Evolutionary conservation across 2,888 invertebrate genomes (phyloP), one percentile per base, ranked within the genome.

Genomic region (Himalopsyche kuldschensis): DNA sequence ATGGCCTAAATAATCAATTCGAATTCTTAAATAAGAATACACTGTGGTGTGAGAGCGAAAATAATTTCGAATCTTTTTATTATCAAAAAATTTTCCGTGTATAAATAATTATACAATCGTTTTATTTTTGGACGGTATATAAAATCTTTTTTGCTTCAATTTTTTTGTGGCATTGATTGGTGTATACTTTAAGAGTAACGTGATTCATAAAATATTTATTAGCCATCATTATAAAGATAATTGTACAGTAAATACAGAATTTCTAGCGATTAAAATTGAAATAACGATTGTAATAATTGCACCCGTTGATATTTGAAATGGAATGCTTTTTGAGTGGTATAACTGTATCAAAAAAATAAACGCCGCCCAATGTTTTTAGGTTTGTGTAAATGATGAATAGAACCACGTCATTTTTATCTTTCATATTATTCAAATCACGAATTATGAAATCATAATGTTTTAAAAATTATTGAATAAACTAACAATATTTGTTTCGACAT

Each of bases 401-500:
- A 69, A 27, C 1, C 20, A 69, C 27, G 69, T 27, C 69, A 69
- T 69, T 69, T 69, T 69, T 69, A 69, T 69, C 5, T 27, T 69
- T 27, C 41, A 15, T 41, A 41, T 11, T 69, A 27, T 69, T 69
- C 24, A 69, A 69, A 69, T 24, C 69, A 69, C 69, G 69, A 27
- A 69, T 69, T 69, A 69, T 27, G 69, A 69, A 69, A 69, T 69
- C 69, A 69, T 27, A 30, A 27, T 27, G 69, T 69, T 27, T 27
- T 11, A 30, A 69, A 69, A 69, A 27, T 30, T 69, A 30, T 69
- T 69, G 11, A 69, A 69, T 69, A 69, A 69, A 3, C 11, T 41
- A 41, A 69, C 69, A 30, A 27, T 27, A 69, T 69, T 69, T 69
- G 69, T 69, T 69, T 69, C 75, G 75, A 55, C 80, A 80, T 80